These are phyloP conservation scores for Drosophila meridiana DNA, from an alignment of 2,888 invertebrate genomes.

Conservation along the genomic window DNA sequence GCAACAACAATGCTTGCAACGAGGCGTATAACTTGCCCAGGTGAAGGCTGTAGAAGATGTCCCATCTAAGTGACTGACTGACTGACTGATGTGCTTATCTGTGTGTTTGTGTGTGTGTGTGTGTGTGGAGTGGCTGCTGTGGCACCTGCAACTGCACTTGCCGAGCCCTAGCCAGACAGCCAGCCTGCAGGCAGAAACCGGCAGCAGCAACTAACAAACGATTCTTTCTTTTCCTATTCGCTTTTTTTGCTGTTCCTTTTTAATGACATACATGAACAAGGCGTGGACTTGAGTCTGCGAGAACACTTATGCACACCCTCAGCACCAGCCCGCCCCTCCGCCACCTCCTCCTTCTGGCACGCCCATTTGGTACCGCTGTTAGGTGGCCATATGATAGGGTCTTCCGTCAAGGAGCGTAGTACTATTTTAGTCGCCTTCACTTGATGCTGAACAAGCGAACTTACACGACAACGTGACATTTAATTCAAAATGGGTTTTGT, in stretches of 20 bases:
- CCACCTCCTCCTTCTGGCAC: background rate
- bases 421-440: conserved; percentile 68
- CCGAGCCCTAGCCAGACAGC: conserved; percentile 29
- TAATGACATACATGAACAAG: conserved; percentile 67
- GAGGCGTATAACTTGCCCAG: conserved; percentile 57
- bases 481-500: conserved; percentile 63
- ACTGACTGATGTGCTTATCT: conserved; percentile 40
- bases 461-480: conserved; percentile 71
- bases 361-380: conserved; percentile 3
- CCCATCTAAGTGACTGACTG: conserved; percentile 68
- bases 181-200: conserved; percentile 24
- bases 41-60: conserved; percentile 31
- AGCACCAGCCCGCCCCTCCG: background rate
- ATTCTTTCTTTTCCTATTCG: conserved; percentile 19
- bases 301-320: conserved; percentile 30
- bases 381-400: conserved; percentile 52
- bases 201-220: conserved; percentile 50
- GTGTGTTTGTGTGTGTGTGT: conserved; percentile 19
- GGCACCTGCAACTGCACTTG: conserved; percentile 35
- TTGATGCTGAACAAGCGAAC: conserved; percentile 67
- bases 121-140: conserved; percentile 19
- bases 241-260: conserved; percentile 37
- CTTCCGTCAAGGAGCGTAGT: conserved; percentile 49
- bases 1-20: conserved; percentile 49
- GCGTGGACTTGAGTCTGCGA: conserved; percentile 37